Base-by-base conservation (phyloP, 1,140 invertebrate species). In the Teleopsis dalmanni region DNA sequence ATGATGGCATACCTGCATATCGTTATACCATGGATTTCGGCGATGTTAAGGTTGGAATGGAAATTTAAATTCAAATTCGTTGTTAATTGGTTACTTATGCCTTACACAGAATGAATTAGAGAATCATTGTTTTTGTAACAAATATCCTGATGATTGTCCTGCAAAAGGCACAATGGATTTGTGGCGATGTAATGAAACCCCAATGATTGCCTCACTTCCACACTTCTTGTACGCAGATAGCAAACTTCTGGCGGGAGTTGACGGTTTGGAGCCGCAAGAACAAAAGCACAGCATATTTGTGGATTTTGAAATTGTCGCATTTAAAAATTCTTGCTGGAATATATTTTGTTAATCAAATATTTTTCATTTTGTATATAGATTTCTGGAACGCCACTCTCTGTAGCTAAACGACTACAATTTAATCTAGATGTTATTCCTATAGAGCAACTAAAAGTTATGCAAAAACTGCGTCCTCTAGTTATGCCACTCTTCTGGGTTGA, bases 221-320 rank as follows among this genome's bases (percentile, higher is more conserved):
- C 91, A 95, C 71, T 91, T 90, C 60, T 82, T 84, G 46, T 72
- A 80, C 10, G 73, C 76, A 1, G 84, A 91, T 60, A 75, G 80
- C 3, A 74, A 72, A 23, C 78, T 88, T 23, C 27, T 81, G 0
- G 56, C 78, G 1, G 72, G 75, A 21, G 82, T 92, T 0, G 75
- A 52, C 7, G 90, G 90, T 18, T 57, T 93, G 3, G 65, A 72
- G 25, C 91, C 91, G 0, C 70, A 81, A 41, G 70, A 77, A 52
- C 73, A 77, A 13, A 71, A 83, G 49, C 88, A 92, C 68, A 76
- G 77, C 44, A 83, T 87, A 11, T 67, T 67, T 34, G 76, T 91
- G 42, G 79, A 87, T 56, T 81, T 88, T 61, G 88, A 91, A 66
- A 79, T 82, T 51, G 85, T 87, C n/a, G n/a, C n/a, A n/a, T n/a